Conservation (phyloP, 2,888 invertebrate species). For the Synanthedon formicaeformis region DNA sequence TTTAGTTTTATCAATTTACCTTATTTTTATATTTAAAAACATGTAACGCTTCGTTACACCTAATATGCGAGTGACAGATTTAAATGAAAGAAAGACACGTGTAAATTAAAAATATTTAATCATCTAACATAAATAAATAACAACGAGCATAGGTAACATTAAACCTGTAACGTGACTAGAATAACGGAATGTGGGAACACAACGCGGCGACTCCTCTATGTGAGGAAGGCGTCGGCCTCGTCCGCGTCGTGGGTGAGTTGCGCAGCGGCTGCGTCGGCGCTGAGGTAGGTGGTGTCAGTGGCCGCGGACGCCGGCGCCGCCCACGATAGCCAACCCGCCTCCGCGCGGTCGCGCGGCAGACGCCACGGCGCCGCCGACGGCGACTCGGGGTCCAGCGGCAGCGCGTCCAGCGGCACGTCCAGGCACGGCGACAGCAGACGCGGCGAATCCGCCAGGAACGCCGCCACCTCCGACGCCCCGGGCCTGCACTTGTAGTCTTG, state of each 20-base stretch:
- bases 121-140: too few relatives aligned
- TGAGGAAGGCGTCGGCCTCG: conserved; percentile 31
- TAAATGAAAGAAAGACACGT: too few relatives aligned
- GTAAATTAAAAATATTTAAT: too few relatives aligned
- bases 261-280: conserved; percentile 20
- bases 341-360: conserved; percentile 25
- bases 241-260: conserved; percentile 18
- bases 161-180: conserved; percentile 17
- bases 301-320: conserved; percentile 36
- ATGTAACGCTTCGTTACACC: too few relatives aligned
- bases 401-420: conserved; percentile 80
- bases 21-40: too few relatives aligned
- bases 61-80: too few relatives aligned
- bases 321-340: conserved; percentile 47
- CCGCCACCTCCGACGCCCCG: conserved; percentile 82
- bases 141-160: not conserved
- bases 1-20: too few relatives aligned
- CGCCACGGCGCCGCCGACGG: conserved; percentile 24
- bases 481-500: conserved; percentile 78
- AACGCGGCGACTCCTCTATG: conserved; percentile 8
- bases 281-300: conserved; percentile 48
- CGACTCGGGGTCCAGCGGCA: conserved; percentile 73
- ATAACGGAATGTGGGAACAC: conserved; percentile 16
- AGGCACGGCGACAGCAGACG: conserved; percentile 82
- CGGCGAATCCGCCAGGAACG: conserved; percentile 82